These are phyloP conservation scores for Drosophila subquinaria DNA, from an alignment of 2,888 invertebrate genomes.

Conservation along the genomic window DNA sequence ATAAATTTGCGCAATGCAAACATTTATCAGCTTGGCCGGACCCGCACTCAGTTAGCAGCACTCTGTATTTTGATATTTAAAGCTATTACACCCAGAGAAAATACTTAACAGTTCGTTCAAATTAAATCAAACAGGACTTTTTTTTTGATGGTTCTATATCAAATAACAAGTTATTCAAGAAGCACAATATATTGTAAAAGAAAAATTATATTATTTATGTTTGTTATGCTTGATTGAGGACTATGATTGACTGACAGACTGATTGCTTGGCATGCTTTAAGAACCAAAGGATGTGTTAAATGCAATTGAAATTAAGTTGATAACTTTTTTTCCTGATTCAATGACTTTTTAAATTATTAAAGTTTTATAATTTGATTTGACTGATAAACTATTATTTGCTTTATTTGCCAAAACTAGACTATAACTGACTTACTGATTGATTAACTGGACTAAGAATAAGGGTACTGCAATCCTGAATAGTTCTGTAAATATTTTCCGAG, in stretches of 20 bases:
- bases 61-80: slow-evolving; percentile 34
- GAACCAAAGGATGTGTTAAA: no score
- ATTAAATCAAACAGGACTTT: background rate
- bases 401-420: no score
- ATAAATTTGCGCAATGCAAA: slow-evolving; percentile 76
- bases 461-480: background rate
- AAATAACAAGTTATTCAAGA: no score
- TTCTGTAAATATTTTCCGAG: slow-evolving; percentile 7
- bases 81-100: slow-evolving; percentile 17
- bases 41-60: slow-evolving; percentile 33
- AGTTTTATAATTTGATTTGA: no score
- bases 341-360: no score
- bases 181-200: no score
- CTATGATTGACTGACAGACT: background rate
- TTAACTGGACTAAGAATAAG: background rate
- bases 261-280: background rate
- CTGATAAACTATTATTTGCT: no score
- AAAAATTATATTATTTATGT: no score
- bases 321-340: no score
- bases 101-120: background rate
- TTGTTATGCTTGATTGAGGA: background rate
- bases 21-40: slow-evolving; percentile 70
- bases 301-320: no score
- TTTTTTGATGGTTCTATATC: background rate
- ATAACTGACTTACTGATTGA: background rate